These are phyloP conservation scores for Gadus chalcogrammus DNA, from an alignment of 2,113 vertebrate species.

Conservation along the genomic window DNA sequence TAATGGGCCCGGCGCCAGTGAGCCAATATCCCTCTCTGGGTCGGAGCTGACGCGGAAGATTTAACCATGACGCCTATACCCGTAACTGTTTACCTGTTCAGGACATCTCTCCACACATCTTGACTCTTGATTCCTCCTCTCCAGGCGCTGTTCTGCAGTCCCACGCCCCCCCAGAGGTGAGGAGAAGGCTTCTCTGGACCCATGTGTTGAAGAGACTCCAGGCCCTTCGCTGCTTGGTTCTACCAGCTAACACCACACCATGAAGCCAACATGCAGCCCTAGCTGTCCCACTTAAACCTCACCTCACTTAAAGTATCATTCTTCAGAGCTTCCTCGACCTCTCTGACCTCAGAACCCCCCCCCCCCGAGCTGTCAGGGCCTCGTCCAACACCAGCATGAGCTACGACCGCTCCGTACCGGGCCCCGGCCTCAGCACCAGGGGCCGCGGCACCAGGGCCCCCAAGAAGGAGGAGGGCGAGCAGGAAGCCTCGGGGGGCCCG, in stretches of 20 bases:
- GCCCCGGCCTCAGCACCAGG: slow-evolving; percentile 51
- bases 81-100: no score
- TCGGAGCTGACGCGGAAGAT: no score
- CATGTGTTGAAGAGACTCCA: slow-evolving; percentile 56
- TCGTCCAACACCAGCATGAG: slow-evolving; percentile 70
- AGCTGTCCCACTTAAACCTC: slow-evolving; percentile 66
- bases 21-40: no score
- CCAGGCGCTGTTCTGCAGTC: slow-evolving; percentile 46
- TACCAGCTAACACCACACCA: slow-evolving; percentile 25
- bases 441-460: slow-evolving; percentile 38
- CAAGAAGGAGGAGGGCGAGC: slow-evolving; percentile 33
- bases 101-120: no score
- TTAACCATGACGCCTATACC: no score
- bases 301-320: background rate
- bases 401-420: slow-evolving; percentile 70
- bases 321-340: no score
- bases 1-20: no score
- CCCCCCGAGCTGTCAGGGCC: slow-evolving; percentile 27
- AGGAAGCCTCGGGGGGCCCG: slow-evolving; percentile 9
- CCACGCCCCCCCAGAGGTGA: slow-evolving; percentile 23
- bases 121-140: background rate
- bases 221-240: slow-evolving; percentile 43
- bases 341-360: background rate
- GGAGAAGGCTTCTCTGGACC: slow-evolving; percentile 16
- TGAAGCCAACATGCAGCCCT: slow-evolving; percentile 49